These are phyloP conservation scores for Apamea crenata DNA, from an alignment of 2,888 invertebrate genomes.

Conservation along the genomic window DNA sequence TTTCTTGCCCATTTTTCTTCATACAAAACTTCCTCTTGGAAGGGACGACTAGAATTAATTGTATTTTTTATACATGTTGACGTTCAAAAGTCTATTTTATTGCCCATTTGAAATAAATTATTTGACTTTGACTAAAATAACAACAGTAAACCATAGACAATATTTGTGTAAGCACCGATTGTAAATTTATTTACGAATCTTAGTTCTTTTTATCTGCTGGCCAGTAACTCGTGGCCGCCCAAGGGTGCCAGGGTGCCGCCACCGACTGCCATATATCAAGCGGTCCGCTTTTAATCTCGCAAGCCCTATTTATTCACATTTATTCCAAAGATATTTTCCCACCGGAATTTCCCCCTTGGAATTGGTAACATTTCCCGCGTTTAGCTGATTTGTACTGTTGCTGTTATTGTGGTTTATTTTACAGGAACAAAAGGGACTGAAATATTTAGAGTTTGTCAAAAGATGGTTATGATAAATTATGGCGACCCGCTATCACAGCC, in stretches of 20 bases:
- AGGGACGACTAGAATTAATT: not conserved
- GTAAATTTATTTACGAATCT: conserved; percentile 73
- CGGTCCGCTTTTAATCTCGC: conserved; percentile 86
- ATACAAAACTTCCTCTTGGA: not conserved
- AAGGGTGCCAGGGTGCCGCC: conserved; percentile 69
- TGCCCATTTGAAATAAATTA: not conserved
- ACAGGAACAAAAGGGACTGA: conserved; percentile 79
- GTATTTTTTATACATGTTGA: not conserved
- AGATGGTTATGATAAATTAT: conserved; percentile 78
- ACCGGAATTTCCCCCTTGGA: conserved; percentile 87
- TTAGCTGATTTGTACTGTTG: conserved; percentile 85
- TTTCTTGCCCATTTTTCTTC: not conserved
- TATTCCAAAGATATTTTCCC: conserved; percentile 88
- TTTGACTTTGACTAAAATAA: conserved; percentile 19
- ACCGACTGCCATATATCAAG: conserved; percentile 83
- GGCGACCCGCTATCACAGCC: conserved; percentile 68
- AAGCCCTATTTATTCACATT: conserved; percentile 88
- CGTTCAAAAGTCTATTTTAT: not conserved
- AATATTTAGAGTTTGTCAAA: conserved; percentile 81
- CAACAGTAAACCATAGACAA: conserved; percentile 14
- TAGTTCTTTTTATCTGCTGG: conserved; percentile 75
- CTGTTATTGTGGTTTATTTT: conserved; percentile 83
- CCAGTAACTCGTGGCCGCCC: conserved; percentile 68
- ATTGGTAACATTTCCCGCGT: conserved; percentile 85
- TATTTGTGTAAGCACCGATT: conserved; percentile 51